A percentile compares a stretch with the other conserved stretches of the same genome.
phyloP scores from a whole-genome alignment of 2,888 invertebrate genomes.

The Alloplasta piceator region DNA sequence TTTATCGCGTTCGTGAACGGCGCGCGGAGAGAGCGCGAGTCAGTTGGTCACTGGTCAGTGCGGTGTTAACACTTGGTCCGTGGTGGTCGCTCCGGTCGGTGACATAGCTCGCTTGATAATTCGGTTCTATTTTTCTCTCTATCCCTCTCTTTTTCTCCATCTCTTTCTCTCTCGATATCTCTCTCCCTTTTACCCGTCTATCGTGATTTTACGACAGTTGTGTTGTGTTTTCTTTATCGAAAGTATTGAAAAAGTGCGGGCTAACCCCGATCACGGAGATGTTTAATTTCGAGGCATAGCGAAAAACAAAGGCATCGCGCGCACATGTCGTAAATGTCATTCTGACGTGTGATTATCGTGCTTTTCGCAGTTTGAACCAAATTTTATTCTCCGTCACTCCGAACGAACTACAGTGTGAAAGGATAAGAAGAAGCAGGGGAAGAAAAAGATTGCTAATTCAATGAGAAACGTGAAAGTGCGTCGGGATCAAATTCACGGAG shows the following conservation, averaged over 20 bases:
- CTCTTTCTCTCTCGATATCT: constrained; percentile 5
- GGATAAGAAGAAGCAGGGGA: too few relatives aligned
- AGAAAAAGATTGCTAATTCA: too few relatives aligned
- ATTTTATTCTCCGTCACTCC: neutral
- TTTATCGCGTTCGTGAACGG: constrained; percentile 79
- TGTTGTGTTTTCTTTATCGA: neutral
- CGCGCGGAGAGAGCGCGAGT: constrained; percentile 47
- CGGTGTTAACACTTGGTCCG: constrained; percentile 77
- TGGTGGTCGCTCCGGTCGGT: constrained; percentile 72
- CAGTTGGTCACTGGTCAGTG: constrained; percentile 78
- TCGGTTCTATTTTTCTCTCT: constrained; percentile 50
- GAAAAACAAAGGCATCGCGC: constrained; percentile 18
- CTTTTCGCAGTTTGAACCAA: neutral
- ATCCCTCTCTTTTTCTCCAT: constrained; percentile 31
- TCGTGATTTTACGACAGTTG: neutral
- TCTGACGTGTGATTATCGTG: neutral
- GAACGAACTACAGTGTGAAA: too few relatives aligned
- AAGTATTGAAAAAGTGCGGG: too few relatives aligned
- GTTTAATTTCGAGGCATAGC: neutral
- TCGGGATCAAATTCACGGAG: too few relatives aligned
- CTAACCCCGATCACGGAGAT: too few relatives aligned
- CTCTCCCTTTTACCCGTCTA: constrained; percentile 24
- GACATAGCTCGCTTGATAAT: constrained; percentile 64
- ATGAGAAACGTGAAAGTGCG: too few relatives aligned
- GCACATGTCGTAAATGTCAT: constrained; percentile 35